Evolutionary conservation across 2,113 vertebrate genomes (phyloP), one percentile per base, ranked within the genome.

Genomic region (Irena cyanogastra): DNA sequence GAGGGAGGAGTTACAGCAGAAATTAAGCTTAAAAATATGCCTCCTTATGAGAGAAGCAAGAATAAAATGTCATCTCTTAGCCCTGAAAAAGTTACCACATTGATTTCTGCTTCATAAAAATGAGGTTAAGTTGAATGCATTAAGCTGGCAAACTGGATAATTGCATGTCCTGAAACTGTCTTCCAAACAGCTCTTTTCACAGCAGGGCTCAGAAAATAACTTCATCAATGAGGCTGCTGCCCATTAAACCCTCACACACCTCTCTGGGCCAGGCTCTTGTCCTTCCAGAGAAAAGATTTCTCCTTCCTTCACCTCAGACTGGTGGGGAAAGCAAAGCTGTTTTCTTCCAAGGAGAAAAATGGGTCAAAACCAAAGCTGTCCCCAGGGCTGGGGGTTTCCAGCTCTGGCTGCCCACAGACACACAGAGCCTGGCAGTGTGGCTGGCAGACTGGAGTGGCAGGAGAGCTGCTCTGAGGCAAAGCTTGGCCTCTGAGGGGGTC

Each of bases 111-210:
- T 93, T 94, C 64, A 72, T 79, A 77, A 90, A 95, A 94, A 96
- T 74, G 91, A 95, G 94, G 94, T 95, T 96, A 97, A 95, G 95
- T 95, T 92, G 96, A 96, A 97, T 92, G 90, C 94, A 96, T 97
- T 97, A 96, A 93, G 90, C 95, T 95, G 94, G 95, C 94, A 97
- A 97, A 97, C 94, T 78, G 88, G 94, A 91, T 96, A 96, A 97
- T 96, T 95, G 89, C 78, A 77, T 94, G 95, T 96, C 95, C 95
- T 87, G 89, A 95, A 96, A 97, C 83, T 94, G 95, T 96, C 96
- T 97, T 80, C 44, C 11, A 91, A 97, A 94, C 81, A 91, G 89
- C 95, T 96, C 94, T 96, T 96, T 92, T 95, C 96, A 96, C 94
- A 96, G 96, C 45, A 0, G 94, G 88, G 91, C 86, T 92, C 85